Percentiles rank a stretch among this genome's conserved stretches.
Conservation (phyloP, 2,113 vertebrate species). For the Sialia sialis region DNA sequence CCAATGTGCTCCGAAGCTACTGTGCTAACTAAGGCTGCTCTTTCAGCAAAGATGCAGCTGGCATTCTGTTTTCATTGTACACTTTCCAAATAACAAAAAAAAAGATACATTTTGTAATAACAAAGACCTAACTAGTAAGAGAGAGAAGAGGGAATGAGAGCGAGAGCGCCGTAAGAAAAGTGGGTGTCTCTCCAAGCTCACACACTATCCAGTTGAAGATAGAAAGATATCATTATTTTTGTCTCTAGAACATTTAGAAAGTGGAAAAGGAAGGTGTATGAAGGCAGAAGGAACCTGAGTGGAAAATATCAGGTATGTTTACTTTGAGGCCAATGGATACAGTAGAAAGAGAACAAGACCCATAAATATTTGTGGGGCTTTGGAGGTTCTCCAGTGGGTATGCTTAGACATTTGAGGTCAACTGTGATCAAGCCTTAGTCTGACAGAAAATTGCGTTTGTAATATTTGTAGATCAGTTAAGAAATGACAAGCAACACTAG, state of each 20-base stretch:
- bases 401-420: conserved; percentile 60
- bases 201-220: neutral
- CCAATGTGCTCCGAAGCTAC: conserved; percentile 52
- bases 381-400: conserved; percentile 40
- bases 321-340: neutral
- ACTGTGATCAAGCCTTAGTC: conserved; percentile 38
- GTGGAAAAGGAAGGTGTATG: neutral
- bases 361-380: neutral
- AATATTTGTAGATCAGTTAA: conserved; percentile 70
- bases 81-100: conserved; percentile 51
- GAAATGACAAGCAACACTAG: conserved; percentile 64
- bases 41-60: conserved; percentile 68
- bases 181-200: neutral
- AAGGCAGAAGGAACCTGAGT: neutral
- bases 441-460: conserved; percentile 67
- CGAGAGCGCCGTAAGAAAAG: neutral
- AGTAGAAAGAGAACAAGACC: neutral
- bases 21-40: conserved; percentile 60
- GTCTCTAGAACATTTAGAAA: neutral
- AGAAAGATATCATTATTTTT: neutral
- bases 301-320: neutral
- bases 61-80: conserved; percentile 32
- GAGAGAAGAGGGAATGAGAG: conserved; percentile 20
- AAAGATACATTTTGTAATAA: conserved; percentile 49
- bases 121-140: conserved; percentile 58